Evolutionary conservation across 1,140 invertebrate genomes (phyloP), one percentile per base, ranked within the genome.

Genomic region (Drosophila varians): DNA sequence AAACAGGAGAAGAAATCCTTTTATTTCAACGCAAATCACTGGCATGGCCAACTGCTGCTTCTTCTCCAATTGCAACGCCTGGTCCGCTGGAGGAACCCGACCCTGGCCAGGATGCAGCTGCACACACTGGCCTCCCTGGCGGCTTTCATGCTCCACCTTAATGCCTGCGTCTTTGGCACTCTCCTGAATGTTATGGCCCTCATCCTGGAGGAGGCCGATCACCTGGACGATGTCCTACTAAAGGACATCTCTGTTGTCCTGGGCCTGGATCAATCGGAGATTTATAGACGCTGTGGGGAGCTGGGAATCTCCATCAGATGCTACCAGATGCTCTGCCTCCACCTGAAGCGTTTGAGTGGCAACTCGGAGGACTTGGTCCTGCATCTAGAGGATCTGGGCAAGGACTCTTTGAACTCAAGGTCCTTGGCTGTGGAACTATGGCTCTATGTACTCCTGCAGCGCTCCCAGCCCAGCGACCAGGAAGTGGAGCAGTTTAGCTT

Each of bases 81-180:
- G 9, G 14, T 56, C 0, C 49, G 51, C 36, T 82, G 78, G 69
- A 34, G 38, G 8, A n/a, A 48, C 0, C 36, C 51, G 0, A 1
- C 26, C 2, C 4, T 82, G 14, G 25, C 49, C 16, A 8, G 43
- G 0, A 19, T 43, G 9, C 46, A 57, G 28, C 6, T 82, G 7
- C 45, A 58, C 12, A 61, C 47, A 0, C 23, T 82, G 1, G 5
- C 79, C 2, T 1, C 14, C 0, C 3, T 43, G 16, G 55, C 74
- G 0, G 2, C 36, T 0, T 7, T 18, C 0, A 11, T 77, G 0
- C 58, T 55, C 0, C 6, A 19, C 1, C 11, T 26, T 0, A 18
- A 70, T 9, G 55, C 65, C 0, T 84, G 96, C 68, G 90, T 96
- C 2, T 91, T 92, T 8, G 62, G 55, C 4, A 55, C 80, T 0